These are phyloP conservation scores for Chiloscyllium plagiosum DNA, from an alignment of 2,113 vertebrate species.

Conservation along the genomic window DNA sequence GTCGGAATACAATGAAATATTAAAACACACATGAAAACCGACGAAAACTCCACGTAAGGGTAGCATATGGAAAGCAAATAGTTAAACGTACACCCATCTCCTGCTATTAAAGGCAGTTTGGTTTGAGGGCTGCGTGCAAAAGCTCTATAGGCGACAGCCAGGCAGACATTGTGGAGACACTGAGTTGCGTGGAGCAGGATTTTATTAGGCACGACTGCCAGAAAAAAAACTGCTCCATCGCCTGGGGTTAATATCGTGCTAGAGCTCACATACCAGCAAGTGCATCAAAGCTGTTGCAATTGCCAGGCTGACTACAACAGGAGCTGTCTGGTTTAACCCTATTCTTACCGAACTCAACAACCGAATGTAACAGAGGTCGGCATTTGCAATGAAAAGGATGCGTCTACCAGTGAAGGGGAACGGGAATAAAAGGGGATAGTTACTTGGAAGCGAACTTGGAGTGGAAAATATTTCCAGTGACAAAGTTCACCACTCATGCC, in stretches of 20 bases:
- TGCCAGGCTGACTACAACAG: conserved; percentile 35
- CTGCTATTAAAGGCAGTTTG: conserved; percentile 44
- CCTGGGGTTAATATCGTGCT: conserved; percentile 48
- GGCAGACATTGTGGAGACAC: conserved; percentile 80
- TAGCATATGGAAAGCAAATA: conserved; percentile 7
- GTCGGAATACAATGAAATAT: neutral
- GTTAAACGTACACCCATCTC: conserved; percentile 32
- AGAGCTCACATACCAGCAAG: conserved; percentile 48
- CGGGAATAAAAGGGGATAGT: no score
- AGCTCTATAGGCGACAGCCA: conserved; percentile 58
- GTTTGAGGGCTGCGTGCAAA: conserved; percentile 62
- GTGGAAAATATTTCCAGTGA: neutral
- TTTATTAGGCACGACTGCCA: conserved; percentile 74
- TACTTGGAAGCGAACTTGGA: neutral
- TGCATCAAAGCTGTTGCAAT: conserved; percentile 42
- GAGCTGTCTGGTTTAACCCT: conserved; percentile 15
- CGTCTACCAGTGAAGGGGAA: neutral
- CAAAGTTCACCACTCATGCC: neutral
- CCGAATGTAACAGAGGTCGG: neutral
- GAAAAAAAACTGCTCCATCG: conserved; percentile 49
- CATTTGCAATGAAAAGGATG: neutral
- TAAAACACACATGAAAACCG: neutral
- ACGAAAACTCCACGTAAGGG: neutral
- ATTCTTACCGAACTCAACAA: conserved; percentile 7
- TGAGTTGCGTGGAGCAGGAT: conserved; percentile 44